Evolutionary conservation across 2,113 vertebrate species (phyloP).

Genomic region (Empidonax alnorum): DNA sequence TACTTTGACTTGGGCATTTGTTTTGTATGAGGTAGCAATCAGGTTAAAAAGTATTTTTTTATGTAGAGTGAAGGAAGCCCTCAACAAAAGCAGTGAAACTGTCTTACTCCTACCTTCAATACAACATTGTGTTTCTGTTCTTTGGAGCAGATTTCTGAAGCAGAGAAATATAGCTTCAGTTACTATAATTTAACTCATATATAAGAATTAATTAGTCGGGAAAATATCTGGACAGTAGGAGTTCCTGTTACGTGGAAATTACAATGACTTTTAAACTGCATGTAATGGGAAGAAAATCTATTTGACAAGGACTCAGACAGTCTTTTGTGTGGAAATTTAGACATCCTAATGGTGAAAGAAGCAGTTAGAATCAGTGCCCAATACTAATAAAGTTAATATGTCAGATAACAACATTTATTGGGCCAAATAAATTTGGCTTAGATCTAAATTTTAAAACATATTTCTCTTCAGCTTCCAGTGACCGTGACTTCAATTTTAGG

Average conservation of each 20-base stretch:
- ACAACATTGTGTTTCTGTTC: not conserved
- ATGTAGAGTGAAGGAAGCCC: not conserved
- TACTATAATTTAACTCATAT: not conserved
- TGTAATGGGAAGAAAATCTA: not conserved
- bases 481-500: not conserved
- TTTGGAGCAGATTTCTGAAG: not conserved
- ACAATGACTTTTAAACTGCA: not conserved
- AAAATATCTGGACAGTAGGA: not conserved
- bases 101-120: not conserved
- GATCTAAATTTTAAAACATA: not conserved
- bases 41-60: not conserved
- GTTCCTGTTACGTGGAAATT: not conserved
- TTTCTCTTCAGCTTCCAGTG: not conserved
- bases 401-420: not conserved
- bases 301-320: not conserved
- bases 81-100: not conserved
- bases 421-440: not conserved
- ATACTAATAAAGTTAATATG: not conserved
- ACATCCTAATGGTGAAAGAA: not conserved
- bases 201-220: not conserved
- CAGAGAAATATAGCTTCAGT: not conserved
- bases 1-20: not conserved
- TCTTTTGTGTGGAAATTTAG: not conserved
- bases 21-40: not conserved
- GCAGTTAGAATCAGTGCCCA: not conserved